A percentile compares a stretch with the other conserved stretches of the same genome.
Evolutionary conservation across 2,797 vertebrate species (phyloP).

Genomic region (Prunella strophiata): DNA sequence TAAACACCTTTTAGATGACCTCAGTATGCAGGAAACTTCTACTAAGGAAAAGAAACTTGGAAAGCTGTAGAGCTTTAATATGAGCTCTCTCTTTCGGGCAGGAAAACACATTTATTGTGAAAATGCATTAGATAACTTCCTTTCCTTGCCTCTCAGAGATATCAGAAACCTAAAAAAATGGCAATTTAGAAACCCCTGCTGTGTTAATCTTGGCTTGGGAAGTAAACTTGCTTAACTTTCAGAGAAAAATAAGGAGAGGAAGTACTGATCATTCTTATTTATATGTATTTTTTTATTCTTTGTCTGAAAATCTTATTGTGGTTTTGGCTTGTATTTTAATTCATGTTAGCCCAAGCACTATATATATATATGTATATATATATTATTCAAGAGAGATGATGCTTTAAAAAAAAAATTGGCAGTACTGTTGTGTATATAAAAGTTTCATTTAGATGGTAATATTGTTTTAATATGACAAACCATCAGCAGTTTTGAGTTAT

Average conservation of each 20-base stretch:
- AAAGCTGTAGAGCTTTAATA: background rate
- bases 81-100: background rate
- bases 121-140: background rate
- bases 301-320: background rate
- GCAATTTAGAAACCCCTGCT: slow-evolving; percentile 8
- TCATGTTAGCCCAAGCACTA: background rate
- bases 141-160: background rate
- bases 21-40: background rate
- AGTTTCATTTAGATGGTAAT: slow-evolving; percentile 7
- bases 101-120: background rate
- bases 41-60: background rate
- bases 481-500: background rate
- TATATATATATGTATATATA: background rate
- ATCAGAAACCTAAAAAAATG: background rate
- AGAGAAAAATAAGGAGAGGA: background rate
- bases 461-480: background rate
- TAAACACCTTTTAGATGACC: background rate
- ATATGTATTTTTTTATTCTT: background rate
- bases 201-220: background rate
- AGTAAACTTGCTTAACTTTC: background rate
- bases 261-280: background rate
- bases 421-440: background rate
- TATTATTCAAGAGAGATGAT: background rate
- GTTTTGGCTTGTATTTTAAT: background rate
- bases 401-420: background rate